Percentiles rank a stretch among this genome's conserved stretches.
Evolutionary conservation across 2,888 invertebrate genomes (phyloP).

Genomic region (Thera obeliscata): DNA sequence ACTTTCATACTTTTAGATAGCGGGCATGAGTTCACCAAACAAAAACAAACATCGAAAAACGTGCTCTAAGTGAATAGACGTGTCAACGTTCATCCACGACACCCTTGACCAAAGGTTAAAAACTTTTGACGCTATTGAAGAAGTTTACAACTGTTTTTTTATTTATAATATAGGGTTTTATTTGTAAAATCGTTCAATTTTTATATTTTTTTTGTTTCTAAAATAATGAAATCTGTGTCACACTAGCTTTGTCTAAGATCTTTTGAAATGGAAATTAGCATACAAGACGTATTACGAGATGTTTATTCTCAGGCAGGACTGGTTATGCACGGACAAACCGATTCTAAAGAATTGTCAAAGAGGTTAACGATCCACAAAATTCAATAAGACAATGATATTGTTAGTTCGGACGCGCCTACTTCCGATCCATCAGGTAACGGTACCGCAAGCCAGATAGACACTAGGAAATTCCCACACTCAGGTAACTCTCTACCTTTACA

Average conservation of each 20-base stretch:
- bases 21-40: not conserved
- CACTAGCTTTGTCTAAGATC: slow-evolving; percentile 21
- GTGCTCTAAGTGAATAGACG: too few relatives aligned
- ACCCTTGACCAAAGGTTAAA: too few relatives aligned
- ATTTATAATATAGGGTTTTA: too few relatives aligned
- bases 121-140: too few relatives aligned
- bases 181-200: too few relatives aligned
- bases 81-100: too few relatives aligned
- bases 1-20: too few relatives aligned
- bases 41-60: not conserved
- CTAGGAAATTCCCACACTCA: slow-evolving; percentile 26
- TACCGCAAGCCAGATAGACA: slow-evolving; percentile 18
- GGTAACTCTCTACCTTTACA: slow-evolving; percentile 11
- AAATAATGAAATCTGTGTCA: slow-evolving; percentile 10
- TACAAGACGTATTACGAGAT: slow-evolving; percentile 26
- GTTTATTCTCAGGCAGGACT: slow-evolving; percentile 16
- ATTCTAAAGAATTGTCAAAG: slow-evolving; percentile 20
- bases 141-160: too few relatives aligned
- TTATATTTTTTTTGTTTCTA: not conserved
- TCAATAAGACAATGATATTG: slow-evolving; percentile 40
- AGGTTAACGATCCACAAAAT: slow-evolving; percentile 37
- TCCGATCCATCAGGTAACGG: slow-evolving; percentile 35
- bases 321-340: not conserved
- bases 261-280: slow-evolving; percentile 33
- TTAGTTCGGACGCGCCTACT: slow-evolving; percentile 28